A percentile compares a stretch with the other conserved stretches of the same genome.
Evolutionary conservation across 2,113 vertebrate species (phyloP).

Genomic region (Progne subis): DNA sequence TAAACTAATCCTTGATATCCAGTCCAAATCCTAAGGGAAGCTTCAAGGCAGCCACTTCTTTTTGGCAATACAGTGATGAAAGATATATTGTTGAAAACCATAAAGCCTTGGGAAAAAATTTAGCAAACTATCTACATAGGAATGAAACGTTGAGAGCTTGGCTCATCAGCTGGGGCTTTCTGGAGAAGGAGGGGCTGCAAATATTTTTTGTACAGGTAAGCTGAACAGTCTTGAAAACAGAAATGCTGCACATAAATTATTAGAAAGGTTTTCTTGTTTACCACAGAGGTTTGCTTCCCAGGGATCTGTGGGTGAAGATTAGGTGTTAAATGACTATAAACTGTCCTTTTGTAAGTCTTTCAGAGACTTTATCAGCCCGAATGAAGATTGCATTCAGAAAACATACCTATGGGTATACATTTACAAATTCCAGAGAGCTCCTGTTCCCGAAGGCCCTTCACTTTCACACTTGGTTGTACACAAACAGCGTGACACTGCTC

Average conservation of each 20-base stretch:
- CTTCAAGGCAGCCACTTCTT: slow-evolving; percentile 70
- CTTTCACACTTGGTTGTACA: neutral
- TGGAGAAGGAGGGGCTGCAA: slow-evolving; percentile 52
- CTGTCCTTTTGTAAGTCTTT: neutral
- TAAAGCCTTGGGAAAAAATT: slow-evolving; percentile 78
- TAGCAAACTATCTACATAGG: slow-evolving; percentile 72
- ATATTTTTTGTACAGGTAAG: slow-evolving; percentile 56
- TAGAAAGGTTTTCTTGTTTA: slow-evolving; percentile 19
- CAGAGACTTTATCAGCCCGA: neutral
- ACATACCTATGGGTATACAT: rapidly evolving
- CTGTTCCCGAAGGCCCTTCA: neutral
- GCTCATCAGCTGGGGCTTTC: slow-evolving; percentile 67
- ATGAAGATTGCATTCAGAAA: neutral
- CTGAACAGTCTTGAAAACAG: neutral
- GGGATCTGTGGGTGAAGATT: neutral
- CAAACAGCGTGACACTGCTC: neutral
- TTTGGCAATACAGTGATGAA: slow-evolving; percentile 78
- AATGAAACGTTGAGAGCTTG: slow-evolving; percentile 77
- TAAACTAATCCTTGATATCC: slow-evolving; percentile 75
- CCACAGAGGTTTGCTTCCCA: neutral
- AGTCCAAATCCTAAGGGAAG: slow-evolving; percentile 70
- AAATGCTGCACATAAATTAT: slow-evolving; percentile 20
- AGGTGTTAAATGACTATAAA: neutral
- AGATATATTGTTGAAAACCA: slow-evolving; percentile 79
- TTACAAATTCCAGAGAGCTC: neutral